Base-by-base conservation (phyloP, 2,888 invertebrate genomes). In the Parasteatoda lunata region DNA sequence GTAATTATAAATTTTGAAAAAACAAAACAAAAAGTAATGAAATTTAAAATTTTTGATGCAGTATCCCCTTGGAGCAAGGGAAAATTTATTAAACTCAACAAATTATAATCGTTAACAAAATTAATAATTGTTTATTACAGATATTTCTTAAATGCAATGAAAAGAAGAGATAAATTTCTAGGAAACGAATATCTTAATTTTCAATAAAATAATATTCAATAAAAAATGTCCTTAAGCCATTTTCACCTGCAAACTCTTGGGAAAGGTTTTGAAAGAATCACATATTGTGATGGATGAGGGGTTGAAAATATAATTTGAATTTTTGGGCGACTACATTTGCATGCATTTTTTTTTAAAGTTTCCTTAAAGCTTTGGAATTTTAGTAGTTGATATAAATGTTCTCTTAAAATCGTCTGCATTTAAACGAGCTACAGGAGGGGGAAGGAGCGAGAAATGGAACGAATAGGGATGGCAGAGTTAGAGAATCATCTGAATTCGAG, bases 251-350 rank as follows among this genome's bases (percentile, higher is more conserved):
- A 13, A 52, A n/a, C 9, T 8, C 6, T n/a, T 66, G 45, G 8
- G 51, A 13, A 30, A 45, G 64, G 48, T 65, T 7, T 13, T 72
- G 71, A 78, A 51, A 79, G 79, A 85, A 79, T 85, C 75, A 79
- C 79, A 85, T 85, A 85, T 79, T 85, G 76, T 85, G 84, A 85
- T 85, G 84, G 84, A 85, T 79, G 84, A 59, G 59, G 65, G n/a
- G n/a, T 72, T 13, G 52, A 65, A 79, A 85, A 85, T 79, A 85
- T 85, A 85, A 85, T 85, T 85, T 85, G 84, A 85, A 85, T 85
- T 85, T 79, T 85, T 79, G 75, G 30, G 84, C 75, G 76, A 78
- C 79, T 70, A 65, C 84, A 85, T 85, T 85, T 85, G 84, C 84
- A 85, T 85, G 79, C 66, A 78, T 68, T 68, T 84, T 73, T 66